phyloP scores from a whole-genome alignment of 2,113 vertebrate genomes.

The Tympanuchus pallidicinctus region DNA sequence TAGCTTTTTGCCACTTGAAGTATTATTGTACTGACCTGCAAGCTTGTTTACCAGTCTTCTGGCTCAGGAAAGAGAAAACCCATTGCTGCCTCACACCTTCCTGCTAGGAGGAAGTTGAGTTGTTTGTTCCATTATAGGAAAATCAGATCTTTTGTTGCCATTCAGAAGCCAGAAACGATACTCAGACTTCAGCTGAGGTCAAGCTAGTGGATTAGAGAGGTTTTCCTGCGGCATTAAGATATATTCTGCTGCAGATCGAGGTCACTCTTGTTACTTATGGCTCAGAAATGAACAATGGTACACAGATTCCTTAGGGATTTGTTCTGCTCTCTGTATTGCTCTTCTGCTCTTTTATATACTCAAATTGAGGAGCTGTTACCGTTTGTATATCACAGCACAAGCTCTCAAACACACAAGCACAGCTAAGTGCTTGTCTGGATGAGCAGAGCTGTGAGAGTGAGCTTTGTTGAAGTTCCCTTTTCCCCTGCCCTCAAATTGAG shows the following conservation, averaged over 20 bases:
- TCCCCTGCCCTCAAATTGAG: neutral
- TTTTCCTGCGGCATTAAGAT: neutral
- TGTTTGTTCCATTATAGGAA: neutral
- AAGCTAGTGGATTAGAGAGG: neutral
- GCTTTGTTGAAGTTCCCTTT: neutral
- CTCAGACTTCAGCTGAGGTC: neutral
- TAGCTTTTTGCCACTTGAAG: neutral
- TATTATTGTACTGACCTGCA: neutral
- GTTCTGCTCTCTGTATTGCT: neutral
- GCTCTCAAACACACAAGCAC: neutral
- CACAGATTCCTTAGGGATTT: neutral
- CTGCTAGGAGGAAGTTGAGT: neutral
- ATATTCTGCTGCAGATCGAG: neutral
- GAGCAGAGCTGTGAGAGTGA: neutral
- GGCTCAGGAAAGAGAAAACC: neutral
- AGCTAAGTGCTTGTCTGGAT: neutral
- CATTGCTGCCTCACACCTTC: neutral
- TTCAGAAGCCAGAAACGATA: neutral
- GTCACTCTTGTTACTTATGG: neutral
- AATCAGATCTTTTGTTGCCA: neutral
- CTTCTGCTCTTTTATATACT: neutral
- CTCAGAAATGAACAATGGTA: neutral
- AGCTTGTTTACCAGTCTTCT: neutral
- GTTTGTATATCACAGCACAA: neutral
- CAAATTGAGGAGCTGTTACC: neutral